Conservation (phyloP, 1,140 invertebrate genomes). For the Drosophila kepulauana region DNA sequence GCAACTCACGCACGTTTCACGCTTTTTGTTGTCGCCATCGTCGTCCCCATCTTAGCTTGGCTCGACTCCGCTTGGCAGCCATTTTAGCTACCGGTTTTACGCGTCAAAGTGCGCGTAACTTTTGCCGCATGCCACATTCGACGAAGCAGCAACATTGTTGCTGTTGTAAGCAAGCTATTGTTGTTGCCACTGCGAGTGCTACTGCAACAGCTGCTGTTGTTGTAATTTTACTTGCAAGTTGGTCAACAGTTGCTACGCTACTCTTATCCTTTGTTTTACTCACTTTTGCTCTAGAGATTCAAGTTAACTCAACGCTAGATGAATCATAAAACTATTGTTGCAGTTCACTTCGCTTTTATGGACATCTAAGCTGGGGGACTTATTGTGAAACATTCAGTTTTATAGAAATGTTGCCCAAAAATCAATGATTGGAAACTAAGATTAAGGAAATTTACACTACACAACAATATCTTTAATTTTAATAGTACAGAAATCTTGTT, state of each 20-base stretch:
- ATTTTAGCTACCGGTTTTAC: slow-evolving; percentile 81
- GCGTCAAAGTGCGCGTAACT: slow-evolving; percentile 79
- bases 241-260: slow-evolving; percentile 54
- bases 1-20: slow-evolving; percentile 71
- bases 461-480: too few relatives aligned
- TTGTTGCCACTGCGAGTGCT: slow-evolving; percentile 26
- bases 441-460: too few relatives aligned
- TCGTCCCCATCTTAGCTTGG: slow-evolving; percentile 10
- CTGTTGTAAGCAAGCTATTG: slow-evolving; percentile 21
- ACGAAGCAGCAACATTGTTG: slow-evolving; percentile 59
- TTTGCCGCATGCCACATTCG: slow-evolving; percentile 71
- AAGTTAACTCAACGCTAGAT: not conserved
- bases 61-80: slow-evolving; percentile 46
- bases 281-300: slow-evolving; percentile 11
- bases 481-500: too few relatives aligned
- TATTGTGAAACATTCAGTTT: not conserved
- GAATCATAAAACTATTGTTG: slow-evolving; percentile 1
- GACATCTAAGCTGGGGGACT: not conserved
- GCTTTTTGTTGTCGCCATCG: slow-evolving; percentile 62
- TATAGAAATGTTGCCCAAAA: too few relatives aligned
- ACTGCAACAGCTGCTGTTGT: slow-evolving; percentile 17
- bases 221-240: slow-evolving; percentile 38
- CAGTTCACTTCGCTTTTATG: not conserved
- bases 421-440: too few relatives aligned
- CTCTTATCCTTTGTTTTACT: slow-evolving; percentile 52